These are phyloP conservation scores for Autographa pulchrina DNA, from an alignment of 2,888 invertebrate species.

Conservation along the genomic window DNA sequence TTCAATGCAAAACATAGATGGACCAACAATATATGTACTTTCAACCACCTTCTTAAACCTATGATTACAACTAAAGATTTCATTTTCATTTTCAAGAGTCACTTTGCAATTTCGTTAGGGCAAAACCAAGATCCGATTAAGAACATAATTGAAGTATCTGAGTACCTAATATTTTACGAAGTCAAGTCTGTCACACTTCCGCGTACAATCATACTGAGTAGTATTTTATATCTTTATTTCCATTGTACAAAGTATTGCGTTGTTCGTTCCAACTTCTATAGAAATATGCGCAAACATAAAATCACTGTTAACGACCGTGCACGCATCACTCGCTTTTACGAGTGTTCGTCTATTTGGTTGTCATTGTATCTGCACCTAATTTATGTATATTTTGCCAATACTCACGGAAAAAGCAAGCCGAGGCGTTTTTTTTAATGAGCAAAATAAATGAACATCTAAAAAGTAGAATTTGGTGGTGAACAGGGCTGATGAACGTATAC, in stretches of 20 bases:
- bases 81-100: too few species aligned
- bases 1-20: too few species aligned
- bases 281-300: conserved; percentile 31
- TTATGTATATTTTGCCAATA: neutral
- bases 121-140: too few species aligned
- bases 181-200: neutral
- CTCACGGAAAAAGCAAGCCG: neutral
- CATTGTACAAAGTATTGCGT: conserved; percentile 29
- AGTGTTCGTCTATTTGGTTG: conserved; percentile 15
- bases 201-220: conserved; percentile 7
- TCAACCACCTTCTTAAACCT: too few species aligned
- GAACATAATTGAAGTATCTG: too few species aligned
- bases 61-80: too few species aligned
- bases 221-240: conserved; percentile 19
- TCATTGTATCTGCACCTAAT: neutral
- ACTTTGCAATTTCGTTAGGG: too few species aligned
- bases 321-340: conserved; percentile 36
- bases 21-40: too few species aligned
- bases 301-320: conserved; percentile 37
- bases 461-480: too few species aligned
- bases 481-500: too few species aligned
- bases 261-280: conserved; percentile 8
- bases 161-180: neutral
- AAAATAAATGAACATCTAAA: too few species aligned
- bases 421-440: neutral